phyloP scores from a whole-genome alignment of 2,797 vertebrate genomes.

The Scarus forsteni region DNA sequence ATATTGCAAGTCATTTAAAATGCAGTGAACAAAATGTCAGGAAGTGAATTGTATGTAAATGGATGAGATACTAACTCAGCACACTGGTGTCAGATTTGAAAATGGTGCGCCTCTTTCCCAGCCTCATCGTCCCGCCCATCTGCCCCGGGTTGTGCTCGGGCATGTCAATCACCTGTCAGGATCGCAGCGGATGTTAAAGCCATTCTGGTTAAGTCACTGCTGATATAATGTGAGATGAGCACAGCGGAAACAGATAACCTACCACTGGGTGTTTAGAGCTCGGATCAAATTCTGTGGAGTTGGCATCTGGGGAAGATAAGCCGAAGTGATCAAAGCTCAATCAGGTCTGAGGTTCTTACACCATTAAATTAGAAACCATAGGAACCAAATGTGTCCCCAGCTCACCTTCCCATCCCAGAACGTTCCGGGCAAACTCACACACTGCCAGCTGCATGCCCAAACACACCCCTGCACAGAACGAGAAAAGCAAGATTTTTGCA shows the following conservation, averaged over 20 bases:
- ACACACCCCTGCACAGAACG: constrained; percentile 89
- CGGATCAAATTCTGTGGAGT: constrained; percentile 96
- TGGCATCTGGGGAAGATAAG: constrained; percentile 88
- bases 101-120: constrained; percentile 93
- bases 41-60: neutral
- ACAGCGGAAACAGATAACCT: constrained; percentile 63
- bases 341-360: constrained; percentile 6
- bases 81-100: constrained; percentile 90
- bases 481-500: constrained; percentile 47
- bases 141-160: constrained; percentile 96
- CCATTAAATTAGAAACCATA: constrained; percentile 37
- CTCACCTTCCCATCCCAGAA: constrained; percentile 94
- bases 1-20: constrained; percentile 3
- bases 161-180: constrained; percentile 94
- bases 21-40: neutral
- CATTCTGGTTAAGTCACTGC: constrained; percentile 7
- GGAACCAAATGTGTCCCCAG: constrained; percentile 3
- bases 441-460: constrained; percentile 97
- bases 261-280: constrained; percentile 94
- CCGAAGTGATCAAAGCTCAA: constrained; percentile 36
- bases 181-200: constrained; percentile 37
- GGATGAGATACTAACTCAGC: constrained; percentile 84
- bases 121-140: constrained; percentile 96
- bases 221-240: constrained; percentile 18
- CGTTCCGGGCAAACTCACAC: constrained; percentile 92